Percentiles rank a stretch among this genome's conserved stretches.
Evolutionary conservation across 1,140 invertebrate species (phyloP).

Genomic region (Phymastichus coffea): DNA sequence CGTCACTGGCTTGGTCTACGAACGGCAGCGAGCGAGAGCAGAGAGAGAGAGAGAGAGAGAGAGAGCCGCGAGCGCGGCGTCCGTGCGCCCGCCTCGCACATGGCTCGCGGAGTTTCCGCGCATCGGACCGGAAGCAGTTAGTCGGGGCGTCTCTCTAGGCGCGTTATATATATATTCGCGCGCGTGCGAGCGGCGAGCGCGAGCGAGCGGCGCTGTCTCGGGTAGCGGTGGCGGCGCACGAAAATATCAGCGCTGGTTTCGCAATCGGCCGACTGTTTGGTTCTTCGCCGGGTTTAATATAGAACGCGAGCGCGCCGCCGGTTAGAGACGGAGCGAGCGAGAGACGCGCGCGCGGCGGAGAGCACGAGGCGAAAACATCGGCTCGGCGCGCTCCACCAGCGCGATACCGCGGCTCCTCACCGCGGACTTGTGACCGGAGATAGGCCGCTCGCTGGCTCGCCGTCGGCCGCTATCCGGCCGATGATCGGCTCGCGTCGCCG

Average conservation of each 20-base stretch:
- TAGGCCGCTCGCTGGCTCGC: conserved; percentile 5
- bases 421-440: conserved; percentile 1
- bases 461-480: not conserved
- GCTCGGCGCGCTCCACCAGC: no score
- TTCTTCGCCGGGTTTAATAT: conserved; percentile 48
- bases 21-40: not conserved
- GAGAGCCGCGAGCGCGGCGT: not conserved
- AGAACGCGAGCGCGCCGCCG: conserved; percentile 37
- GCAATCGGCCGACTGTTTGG: conserved; percentile 46
- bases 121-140: conserved; percentile 51
- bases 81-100: no score
- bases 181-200: no score
- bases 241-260: conserved; percentile 51
- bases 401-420: no score
- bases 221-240: conserved; percentile 47
- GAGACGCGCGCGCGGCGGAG: no score
- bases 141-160: no score
- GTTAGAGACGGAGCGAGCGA: conserved; percentile 5
- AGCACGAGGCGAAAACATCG: conserved; percentile 13
- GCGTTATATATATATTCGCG: no score
- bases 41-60: conserved; percentile 4
- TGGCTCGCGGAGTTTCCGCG: no score
- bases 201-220: no score
- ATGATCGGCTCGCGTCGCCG: no score
- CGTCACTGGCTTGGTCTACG: no score